phyloP scores from a whole-genome alignment of 35 echinoderm and acorn worm genomes.

The Anneissia japonica region DNA sequence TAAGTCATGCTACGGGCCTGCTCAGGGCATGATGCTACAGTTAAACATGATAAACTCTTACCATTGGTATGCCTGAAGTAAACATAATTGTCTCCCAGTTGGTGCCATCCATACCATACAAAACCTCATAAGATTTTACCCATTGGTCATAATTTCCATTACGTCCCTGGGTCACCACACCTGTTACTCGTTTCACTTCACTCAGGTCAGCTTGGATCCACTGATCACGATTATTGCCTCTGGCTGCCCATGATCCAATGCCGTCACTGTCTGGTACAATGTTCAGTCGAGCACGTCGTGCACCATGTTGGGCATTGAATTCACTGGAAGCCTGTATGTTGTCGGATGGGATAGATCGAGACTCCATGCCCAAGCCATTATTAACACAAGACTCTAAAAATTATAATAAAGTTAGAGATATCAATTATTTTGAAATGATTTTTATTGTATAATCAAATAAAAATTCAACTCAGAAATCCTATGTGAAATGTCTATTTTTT shows the following conservation, averaged over 20 bases:
- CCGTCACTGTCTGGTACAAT: background rate
- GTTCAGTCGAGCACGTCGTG: background rate
- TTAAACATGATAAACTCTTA: background rate
- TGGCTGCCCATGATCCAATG: background rate
- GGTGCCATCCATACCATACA: background rate
- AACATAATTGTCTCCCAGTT: conserved; percentile 1
- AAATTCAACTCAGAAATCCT: no score
- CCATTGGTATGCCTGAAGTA: background rate
- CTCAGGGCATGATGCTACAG: no score
- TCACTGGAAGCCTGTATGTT: background rate
- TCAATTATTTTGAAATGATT: no score
- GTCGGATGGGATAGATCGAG: background rate
- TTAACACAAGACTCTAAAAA: background rate
- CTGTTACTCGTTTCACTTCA: background rate
- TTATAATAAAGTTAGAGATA: no score
- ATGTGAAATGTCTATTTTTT: no score
- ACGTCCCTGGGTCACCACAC: background rate
- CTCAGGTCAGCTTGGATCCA: background rate
- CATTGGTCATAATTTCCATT: conserved; percentile 5
- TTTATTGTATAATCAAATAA: no score
- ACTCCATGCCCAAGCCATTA: background rate
- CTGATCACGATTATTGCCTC: background rate
- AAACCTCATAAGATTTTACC: background rate
- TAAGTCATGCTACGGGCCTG: no score
- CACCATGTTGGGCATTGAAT: background rate